Conservation (phyloP, 2,797 vertebrate genomes). For the Hypotaenidia philippensis region DNA sequence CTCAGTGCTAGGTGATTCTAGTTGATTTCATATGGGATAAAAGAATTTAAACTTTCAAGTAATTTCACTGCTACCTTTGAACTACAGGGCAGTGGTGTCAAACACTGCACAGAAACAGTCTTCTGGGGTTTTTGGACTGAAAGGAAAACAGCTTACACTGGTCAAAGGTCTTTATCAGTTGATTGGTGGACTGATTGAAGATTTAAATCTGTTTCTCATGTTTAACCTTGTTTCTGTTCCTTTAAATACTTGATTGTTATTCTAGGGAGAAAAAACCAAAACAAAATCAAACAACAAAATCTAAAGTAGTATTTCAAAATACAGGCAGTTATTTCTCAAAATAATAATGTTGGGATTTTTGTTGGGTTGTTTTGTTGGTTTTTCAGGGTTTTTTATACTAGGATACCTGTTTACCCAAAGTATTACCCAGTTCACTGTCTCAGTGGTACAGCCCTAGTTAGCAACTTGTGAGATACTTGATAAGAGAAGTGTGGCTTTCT, state of each 20-base stretch:
- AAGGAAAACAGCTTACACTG: neutral
- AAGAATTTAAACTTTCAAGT: neutral
- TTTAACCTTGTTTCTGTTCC: neutral
- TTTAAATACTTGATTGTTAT: neutral
- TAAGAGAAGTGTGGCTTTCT: neutral
- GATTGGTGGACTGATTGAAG: neutral
- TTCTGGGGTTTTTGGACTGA: neutral
- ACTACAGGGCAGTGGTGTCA: neutral
- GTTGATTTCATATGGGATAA: neutral
- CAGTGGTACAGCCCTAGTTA: neutral
- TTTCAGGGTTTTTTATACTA: neutral
- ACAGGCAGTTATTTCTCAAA: accelerated
- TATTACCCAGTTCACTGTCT: neutral
- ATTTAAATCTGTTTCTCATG: neutral
- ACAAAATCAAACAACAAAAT: neutral
- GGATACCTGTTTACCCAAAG: neutral
- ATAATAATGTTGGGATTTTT: too few species aligned
- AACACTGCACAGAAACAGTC: neutral
- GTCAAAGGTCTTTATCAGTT: neutral
- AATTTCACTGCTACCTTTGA: neutral
- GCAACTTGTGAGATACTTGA: neutral
- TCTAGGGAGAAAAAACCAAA: too few species aligned
- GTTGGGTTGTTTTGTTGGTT: too few species aligned
- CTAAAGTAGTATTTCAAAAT: neutral
- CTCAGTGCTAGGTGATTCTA: neutral